Conservation (phyloP, 2,113 vertebrate genomes). For the Etheostoma cragini region DNA sequence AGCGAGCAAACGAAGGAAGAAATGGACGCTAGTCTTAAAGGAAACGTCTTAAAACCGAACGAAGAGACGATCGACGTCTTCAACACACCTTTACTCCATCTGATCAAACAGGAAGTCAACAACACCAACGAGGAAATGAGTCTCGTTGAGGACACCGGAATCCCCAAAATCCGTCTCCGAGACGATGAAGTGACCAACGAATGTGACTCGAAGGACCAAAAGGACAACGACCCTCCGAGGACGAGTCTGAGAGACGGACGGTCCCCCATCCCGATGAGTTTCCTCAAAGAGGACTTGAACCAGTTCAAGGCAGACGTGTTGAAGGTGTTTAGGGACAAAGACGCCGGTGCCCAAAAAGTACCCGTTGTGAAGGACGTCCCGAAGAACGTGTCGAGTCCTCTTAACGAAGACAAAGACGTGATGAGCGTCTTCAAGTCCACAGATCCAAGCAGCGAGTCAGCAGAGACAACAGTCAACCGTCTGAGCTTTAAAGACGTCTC, state of each 20-base stretch:
- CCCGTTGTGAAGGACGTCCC: neutral
- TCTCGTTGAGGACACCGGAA: neutral
- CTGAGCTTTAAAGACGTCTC: too few relatives aligned
- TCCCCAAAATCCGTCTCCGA: neutral
- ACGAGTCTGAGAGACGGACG: neutral
- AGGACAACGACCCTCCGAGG: neutral
- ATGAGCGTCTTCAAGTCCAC: too few relatives aligned
- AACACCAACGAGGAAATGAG: slow-evolving; percentile 31
- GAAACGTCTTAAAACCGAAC: too few relatives aligned
- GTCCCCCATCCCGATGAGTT: slow-evolving; percentile 11
- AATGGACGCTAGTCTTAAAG: too few relatives aligned
- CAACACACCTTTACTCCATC: too few relatives aligned
- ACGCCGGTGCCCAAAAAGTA: neutral
- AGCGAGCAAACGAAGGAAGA: too few relatives aligned
- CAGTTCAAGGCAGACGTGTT: slow-evolving; percentile 50
- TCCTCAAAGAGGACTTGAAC: slow-evolving; percentile 59
- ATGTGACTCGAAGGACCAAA: neutral
- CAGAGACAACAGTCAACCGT: too few relatives aligned
- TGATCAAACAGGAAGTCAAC: too few relatives aligned
- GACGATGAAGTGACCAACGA: neutral
- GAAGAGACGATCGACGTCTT: too few relatives aligned
- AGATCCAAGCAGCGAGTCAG: too few relatives aligned
- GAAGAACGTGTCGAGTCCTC: too few relatives aligned
- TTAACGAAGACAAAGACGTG: too few relatives aligned
- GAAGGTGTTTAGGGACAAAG: slow-evolving; percentile 54